These are phyloP conservation scores for Dolichotis patagonum DNA, from an alignment of 2,113 vertebrate genomes.

Conservation along the genomic window DNA sequence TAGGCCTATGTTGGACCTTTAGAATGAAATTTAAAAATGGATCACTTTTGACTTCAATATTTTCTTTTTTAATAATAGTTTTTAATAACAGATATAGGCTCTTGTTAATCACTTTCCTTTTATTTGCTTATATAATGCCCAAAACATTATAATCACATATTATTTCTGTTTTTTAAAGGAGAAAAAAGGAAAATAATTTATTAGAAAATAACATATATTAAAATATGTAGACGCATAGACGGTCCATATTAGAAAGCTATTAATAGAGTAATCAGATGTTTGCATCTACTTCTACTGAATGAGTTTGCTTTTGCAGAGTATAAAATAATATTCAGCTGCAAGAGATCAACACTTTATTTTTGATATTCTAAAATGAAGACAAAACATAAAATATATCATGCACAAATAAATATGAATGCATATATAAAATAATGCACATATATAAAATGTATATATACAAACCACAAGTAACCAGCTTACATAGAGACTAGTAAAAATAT, in stretches of 20 bases:
- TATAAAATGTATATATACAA: background rate
- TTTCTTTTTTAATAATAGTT: slow-evolving; percentile 61
- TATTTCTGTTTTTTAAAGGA: background rate
- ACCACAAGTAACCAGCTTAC: background rate
- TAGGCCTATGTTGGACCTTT: slow-evolving; percentile 5
- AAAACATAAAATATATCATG: background rate
- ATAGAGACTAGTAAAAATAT: background rate
- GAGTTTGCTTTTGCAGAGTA: background rate
- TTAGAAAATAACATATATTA: background rate
- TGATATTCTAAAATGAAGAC: background rate
- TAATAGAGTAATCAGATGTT: background rate
- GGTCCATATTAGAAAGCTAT: background rate
- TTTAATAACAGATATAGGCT: background rate
- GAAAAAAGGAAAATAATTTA: background rate
- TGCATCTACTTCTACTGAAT: background rate
- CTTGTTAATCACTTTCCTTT: slow-evolving; percentile 15
- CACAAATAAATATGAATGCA: background rate
- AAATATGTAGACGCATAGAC: background rate
- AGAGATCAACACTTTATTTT: background rate
- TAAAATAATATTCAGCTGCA: background rate
- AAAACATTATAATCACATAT: background rate
- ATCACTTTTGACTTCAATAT: slow-evolving; percentile 15
- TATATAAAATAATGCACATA: background rate
- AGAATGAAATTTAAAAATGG: background rate
- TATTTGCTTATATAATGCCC: slow-evolving; percentile 3